Base-by-base conservation (phyloP, 2,113 vertebrate genomes). In the Tachuris rubrigastra region DNA sequence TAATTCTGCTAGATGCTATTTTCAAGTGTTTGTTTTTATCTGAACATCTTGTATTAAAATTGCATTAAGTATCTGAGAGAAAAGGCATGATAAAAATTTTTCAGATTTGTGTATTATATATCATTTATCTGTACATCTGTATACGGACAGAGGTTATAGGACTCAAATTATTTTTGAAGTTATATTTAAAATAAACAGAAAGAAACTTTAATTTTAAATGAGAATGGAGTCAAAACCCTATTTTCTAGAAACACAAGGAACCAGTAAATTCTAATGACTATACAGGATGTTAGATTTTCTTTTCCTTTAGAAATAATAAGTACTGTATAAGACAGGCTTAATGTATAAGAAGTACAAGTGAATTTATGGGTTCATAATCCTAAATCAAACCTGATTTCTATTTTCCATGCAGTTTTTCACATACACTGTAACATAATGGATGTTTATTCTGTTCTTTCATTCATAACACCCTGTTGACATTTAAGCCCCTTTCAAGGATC, bases 331-430 rank as follows among this genome's bases (percentile, higher is more conserved):
- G 73, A 89, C 84, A 94, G 71, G 52, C 49, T 52, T 63, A 94
- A 85, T 44, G 28, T 91, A 62, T 85, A 92, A 95, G 86, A 95
- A 92, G 60, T 89, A 75, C 66, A 92, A 91, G 77, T 82, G 86
- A 95, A 96, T 97, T 93, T 96, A 96, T 92, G 90, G 73, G 69
- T 94, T 96, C 88, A 96, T 85, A 94, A 90, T 91, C 90, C 85
- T 97, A 96, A 96, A 96, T 96, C 96, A 97, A 96, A 84, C 85
- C 52, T 65, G 65, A 93, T 95, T 96, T 92, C 90, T 96, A 37
- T 96, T 96, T 95, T 96, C 92, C 56, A 89, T 95, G 93, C 95
- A 96, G 85, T 97, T 97, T 97, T 96, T 96, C 96, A 96, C 83
- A 50, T 81, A 53, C 65, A 75, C 25, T 92, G 71, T 71, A 95